A percentile compares a stretch with the other conserved stretches of the same genome.
Evolutionary conservation across 2,113 vertebrate species (phyloP).

Genomic region (Zootoca vivipara): DNA sequence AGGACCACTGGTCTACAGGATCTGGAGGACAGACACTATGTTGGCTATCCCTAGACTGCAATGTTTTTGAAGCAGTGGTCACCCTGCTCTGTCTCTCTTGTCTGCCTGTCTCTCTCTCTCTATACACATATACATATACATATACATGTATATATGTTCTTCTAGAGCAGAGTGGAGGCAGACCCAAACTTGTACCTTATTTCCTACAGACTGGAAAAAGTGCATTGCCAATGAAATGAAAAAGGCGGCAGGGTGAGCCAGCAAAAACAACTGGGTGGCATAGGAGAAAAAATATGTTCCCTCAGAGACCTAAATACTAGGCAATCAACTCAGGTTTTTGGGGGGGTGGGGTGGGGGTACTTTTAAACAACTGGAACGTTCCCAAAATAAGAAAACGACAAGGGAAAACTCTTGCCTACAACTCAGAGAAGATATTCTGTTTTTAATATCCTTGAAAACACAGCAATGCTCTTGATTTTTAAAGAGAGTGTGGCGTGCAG

Average conservation of each 20-base stretch:
- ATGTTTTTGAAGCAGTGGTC: neutral
- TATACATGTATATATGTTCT: neutral
- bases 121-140: neutral
- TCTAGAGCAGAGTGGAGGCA: neutral
- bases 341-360: neutral
- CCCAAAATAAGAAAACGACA: neutral
- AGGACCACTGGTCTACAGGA: too few relatives aligned
- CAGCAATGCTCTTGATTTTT: too few relatives aligned
- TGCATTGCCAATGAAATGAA: neutral
- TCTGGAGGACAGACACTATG: too few relatives aligned
- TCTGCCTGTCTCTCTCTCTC: neutral
- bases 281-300: neutral
- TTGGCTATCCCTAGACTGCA: too few relatives aligned
- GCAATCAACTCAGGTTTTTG: neutral
- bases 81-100: too few relatives aligned
- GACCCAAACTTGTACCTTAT: neutral
- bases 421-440: neutral
- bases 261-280: neutral
- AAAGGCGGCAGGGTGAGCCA: neutral
- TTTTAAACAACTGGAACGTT: neutral
- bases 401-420: too few relatives aligned
- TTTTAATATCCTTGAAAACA: neutral
- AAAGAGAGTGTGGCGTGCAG: neutral
- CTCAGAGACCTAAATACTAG: neutral
- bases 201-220: neutral